phyloP scores from a whole-genome alignment of 2,113 vertebrate species.

The Eurypyga helias region DNA sequence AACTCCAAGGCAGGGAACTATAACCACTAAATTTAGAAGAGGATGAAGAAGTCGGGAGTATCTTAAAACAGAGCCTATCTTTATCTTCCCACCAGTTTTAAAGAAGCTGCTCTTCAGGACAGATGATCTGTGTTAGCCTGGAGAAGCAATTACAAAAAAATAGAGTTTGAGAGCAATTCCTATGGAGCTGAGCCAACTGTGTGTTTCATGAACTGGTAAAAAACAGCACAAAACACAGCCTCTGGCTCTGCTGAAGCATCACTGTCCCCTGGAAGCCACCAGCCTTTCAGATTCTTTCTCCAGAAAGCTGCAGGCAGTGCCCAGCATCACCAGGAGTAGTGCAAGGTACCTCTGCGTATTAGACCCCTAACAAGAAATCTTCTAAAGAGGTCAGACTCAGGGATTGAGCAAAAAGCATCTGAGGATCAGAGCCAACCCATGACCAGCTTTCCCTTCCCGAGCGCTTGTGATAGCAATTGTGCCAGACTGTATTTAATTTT shows the following conservation, averaged over 20 bases:
- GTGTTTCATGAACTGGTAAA: neutral
- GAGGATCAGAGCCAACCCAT: neutral
- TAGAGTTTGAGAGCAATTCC: neutral
- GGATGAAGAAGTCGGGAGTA: neutral
- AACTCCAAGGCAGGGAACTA: neutral
- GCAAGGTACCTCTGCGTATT: too few species aligned
- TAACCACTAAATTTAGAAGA: neutral
- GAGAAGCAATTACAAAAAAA: neutral
- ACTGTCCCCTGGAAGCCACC: neutral
- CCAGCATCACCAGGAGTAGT: fast-evolving
- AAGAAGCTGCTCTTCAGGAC: neutral
- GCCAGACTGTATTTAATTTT: neutral
- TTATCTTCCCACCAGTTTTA: neutral
- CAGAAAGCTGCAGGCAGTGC: neutral
- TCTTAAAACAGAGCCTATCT: slow-evolving; percentile 7
- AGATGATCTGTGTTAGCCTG: neutral
- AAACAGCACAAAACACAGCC: neutral
- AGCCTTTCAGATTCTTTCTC: neutral
- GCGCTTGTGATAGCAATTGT: neutral
- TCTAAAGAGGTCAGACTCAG: fast-evolving
- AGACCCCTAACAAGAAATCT: neutral
- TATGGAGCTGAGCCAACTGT: neutral
- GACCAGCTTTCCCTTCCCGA: neutral
- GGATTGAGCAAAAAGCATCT: neutral
- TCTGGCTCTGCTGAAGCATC: neutral